These are phyloP conservation scores for Leptinotarsa peninsularis DNA, from an alignment of 2,888 invertebrate species.

Conservation along the genomic window DNA sequence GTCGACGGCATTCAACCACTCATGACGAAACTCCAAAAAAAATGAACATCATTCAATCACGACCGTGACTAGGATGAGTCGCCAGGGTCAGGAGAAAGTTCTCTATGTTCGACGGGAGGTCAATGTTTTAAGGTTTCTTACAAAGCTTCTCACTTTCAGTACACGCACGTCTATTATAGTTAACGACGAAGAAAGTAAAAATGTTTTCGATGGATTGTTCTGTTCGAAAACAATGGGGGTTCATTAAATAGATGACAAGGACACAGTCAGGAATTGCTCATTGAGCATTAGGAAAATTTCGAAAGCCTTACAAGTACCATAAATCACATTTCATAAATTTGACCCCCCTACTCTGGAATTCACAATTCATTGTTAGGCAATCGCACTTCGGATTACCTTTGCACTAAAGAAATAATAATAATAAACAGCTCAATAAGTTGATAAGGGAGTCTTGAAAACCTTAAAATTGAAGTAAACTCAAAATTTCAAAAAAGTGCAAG, in stretches of 20 bases:
- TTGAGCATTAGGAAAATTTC: neutral
- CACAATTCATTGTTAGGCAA: too few relatives aligned
- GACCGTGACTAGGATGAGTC: constrained; percentile 27
- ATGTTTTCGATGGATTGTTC: neutral
- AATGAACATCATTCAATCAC: constrained; percentile 16
- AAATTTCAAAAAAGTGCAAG: too few relatives aligned
- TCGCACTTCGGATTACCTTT: too few relatives aligned
- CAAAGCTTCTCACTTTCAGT: constrained; percentile 24
- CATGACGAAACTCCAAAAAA: constrained; percentile 3
- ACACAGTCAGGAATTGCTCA: neutral
- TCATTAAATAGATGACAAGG: neutral
- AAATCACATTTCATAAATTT: too few relatives aligned
- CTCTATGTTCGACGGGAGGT: constrained; percentile 20
- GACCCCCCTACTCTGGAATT: too few relatives aligned
- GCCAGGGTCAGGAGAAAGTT: constrained; percentile 39
- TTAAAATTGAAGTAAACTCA: too few relatives aligned
- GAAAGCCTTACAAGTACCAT: neutral
- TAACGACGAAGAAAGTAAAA: constrained; percentile 17
- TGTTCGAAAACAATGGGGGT: neutral
- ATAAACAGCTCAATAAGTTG: too few relatives aligned
- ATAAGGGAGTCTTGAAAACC: too few relatives aligned
- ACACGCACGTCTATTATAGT: constrained; percentile 14
- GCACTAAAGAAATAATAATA: too few relatives aligned
- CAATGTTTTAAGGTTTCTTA: constrained; percentile 23
- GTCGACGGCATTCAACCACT: neutral